These are phyloP conservation scores for Heterohyrax brucei DNA, from an alignment of 2,797 vertebrate genomes.

Conservation along the genomic window DNA sequence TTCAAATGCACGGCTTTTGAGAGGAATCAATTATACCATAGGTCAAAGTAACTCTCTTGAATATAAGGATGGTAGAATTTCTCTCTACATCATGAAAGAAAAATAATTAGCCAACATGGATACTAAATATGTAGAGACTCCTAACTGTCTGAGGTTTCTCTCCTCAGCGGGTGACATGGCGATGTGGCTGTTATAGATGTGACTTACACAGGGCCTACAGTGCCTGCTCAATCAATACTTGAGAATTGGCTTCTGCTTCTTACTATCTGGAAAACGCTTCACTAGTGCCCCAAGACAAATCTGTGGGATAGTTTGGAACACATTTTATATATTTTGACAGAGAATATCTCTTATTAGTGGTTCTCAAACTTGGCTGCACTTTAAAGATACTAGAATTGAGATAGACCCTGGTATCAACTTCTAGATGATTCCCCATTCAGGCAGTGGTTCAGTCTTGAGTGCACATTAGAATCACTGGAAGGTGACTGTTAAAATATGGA, in stretches of 20 bases:
- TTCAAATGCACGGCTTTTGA: conserved; percentile 81
- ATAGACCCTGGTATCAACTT: not conserved
- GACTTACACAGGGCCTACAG: not conserved
- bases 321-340: not conserved
- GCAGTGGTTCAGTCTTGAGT: not conserved
- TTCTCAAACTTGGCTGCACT: conserved; percentile 15
- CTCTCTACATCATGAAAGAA: conserved; percentile 60
- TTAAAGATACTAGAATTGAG: not conserved
- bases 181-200: not conserved
- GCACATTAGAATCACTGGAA: not conserved
- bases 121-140: conserved; percentile 38
- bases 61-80: conserved; percentile 72
- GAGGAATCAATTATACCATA: conserved; percentile 76
- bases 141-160: conserved; percentile 25
- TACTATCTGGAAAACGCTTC: not conserved
- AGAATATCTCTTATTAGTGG: not conserved
- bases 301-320: not conserved
- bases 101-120: conserved; percentile 59
- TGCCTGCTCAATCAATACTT: not conserved
- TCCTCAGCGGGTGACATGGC: not conserved
- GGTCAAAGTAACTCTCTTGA: conserved; percentile 76
- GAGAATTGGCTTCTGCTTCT: not conserved
- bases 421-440: not conserved
- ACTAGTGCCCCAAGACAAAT: not conserved
- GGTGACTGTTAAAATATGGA: not conserved